Base-by-base conservation (phyloP, 2,113 vertebrate species). In the Heteronetta atricapilla region DNA sequence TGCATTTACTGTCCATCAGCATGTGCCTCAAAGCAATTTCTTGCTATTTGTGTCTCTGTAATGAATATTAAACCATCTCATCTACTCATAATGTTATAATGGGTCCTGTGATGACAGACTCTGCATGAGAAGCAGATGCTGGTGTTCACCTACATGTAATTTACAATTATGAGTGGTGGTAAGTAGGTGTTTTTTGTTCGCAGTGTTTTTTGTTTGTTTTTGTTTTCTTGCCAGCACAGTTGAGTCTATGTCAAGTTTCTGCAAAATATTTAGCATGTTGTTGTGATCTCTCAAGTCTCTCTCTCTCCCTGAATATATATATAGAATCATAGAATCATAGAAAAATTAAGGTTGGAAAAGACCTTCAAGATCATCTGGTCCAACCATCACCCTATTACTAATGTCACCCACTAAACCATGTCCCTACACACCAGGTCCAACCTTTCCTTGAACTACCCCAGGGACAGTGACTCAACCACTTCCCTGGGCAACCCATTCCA, bases 101-200 rank as follows among this genome's bases (percentile, higher is more conserved):
- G 63, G 63, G 68, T 93, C 29, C 74, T 96, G 44, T 94, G 60
- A 91, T 90, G 86, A 88, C 66, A 93, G 85, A 79, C 66, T 88
- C 93, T 97, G 60, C n/a, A 86, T 5, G 34, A 70, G 64, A 86
- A 89, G 50, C 96, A 97, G 86, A 97, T 97, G 97, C 88, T 96
- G 86, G 60, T 97, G 86, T 96, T 97, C 96, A 95, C 78, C 46
- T 83, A 87, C 67, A 82, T 36, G 21, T 76, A 95, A 96, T 95
- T 96, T 97, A 77, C 62, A 91, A 52, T 53, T 53, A 95, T 94
- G 90, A 88, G 63, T 79, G 67, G 18, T 79, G 42, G 62, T 88
- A 36, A 96, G 70, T 28, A 74, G 69, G 20, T 52, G 50, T 25
- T 52, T 52, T 50, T 50, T 25, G 11, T 50, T 25, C 21, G 11